These are phyloP conservation scores for Ptychoptera albimana DNA, from an alignment of 2,888 invertebrate genomes.

Conservation along the genomic window DNA sequence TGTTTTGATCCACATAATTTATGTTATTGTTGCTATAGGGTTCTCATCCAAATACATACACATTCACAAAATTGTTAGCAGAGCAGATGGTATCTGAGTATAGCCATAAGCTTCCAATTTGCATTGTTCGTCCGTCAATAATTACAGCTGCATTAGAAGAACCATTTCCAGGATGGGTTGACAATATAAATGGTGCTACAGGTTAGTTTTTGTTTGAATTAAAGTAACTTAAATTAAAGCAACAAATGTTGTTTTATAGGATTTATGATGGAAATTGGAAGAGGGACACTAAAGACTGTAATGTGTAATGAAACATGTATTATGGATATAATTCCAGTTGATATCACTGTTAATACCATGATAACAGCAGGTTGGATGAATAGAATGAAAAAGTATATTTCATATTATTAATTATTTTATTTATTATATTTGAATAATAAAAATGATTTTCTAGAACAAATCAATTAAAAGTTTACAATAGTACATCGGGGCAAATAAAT, in stretches of 20 bases:
- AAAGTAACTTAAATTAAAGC: conserved; percentile 84
- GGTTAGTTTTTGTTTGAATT: conserved; percentile 24
- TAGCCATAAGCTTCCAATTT: conserved; percentile 61
- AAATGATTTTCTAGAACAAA: conserved; percentile 22
- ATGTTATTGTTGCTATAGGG: conserved; percentile 56
- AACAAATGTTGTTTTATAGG: conserved; percentile 65
- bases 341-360: conserved; percentile 76
- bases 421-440: no score
- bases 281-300: conserved; percentile 71
- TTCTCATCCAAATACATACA: conserved; percentile 89
- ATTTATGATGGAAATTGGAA: conserved; percentile 62
- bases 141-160: conserved; percentile 59
- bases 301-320: conserved; percentile 54
- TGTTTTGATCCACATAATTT: conserved; percentile 81
- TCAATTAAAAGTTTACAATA: conserved; percentile 68
- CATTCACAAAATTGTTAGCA: conserved; percentile 85
- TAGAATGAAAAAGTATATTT: conserved; percentile 13
- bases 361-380: conserved; percentile 73
- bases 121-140: conserved; percentile 88
- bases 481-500: conserved; percentile 75
- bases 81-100: conserved; percentile 64
- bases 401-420: neutral
- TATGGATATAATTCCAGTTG: conserved; percentile 85
- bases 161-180: conserved; percentile 83
- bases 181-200: conserved; percentile 77